phyloP scores from a whole-genome alignment of 2,113 vertebrate species.

The Chlamydotis undulata region DNA sequence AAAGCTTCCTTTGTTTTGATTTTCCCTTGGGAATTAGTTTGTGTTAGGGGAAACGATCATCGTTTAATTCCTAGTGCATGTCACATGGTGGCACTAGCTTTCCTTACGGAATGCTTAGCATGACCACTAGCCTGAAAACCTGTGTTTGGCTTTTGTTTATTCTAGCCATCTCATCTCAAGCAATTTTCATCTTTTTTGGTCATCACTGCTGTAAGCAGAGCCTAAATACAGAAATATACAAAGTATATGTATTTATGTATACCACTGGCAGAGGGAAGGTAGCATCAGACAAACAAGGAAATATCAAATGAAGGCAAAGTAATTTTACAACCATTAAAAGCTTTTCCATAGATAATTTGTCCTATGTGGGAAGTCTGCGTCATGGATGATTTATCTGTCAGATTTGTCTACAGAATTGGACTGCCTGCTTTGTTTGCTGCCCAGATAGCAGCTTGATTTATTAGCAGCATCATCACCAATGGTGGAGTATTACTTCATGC shows the following conservation, averaged over 20 bases:
- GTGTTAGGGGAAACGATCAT: not conserved
- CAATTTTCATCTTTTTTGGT: not conserved
- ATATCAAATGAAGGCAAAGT: not conserved
- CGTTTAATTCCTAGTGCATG: not conserved
- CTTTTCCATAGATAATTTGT: not conserved
- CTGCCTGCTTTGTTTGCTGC: not conserved
- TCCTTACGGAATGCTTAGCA: not conserved
- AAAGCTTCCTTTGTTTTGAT: not conserved
- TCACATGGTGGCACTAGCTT: not conserved
- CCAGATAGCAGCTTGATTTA: not conserved
- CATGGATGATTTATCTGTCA: not conserved
- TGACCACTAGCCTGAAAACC: not conserved
- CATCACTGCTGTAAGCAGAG: not conserved
- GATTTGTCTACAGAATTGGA: not conserved
- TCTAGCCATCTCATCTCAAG: not conserved
- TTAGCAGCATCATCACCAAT: not conserved
- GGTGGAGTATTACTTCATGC: not conserved
- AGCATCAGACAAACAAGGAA: not conserved
- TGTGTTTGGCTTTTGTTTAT: not conserved
- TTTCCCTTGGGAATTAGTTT: not conserved
- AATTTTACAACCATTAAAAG: not conserved
- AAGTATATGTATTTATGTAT: too few species aligned
- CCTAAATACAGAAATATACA: not conserved
- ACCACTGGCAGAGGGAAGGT: not conserved
- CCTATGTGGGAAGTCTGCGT: not conserved